These are phyloP conservation scores for Ianthella basta DNA, from an alignment of 37 sponge, comb jelly and placozoan genomes.

Conservation along the genomic window DNA sequence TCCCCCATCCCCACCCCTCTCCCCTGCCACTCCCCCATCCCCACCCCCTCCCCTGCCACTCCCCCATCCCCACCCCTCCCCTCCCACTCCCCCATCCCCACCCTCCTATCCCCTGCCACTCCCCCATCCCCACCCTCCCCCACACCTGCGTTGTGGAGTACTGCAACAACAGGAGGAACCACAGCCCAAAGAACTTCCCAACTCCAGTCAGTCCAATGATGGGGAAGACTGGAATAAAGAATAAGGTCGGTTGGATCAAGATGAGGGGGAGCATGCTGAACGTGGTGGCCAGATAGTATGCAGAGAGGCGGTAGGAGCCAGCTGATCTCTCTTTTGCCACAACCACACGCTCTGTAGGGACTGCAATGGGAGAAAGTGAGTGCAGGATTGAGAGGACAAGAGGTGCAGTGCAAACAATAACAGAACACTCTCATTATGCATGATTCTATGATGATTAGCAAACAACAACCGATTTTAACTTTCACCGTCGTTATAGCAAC, in stretches of 20 bases:
- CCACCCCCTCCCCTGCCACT: too few relatives aligned
- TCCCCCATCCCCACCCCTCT: background rate
- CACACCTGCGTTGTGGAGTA: conserved; percentile 48
- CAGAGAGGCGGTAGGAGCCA: conserved; percentile 74
- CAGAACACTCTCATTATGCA: too few relatives aligned
- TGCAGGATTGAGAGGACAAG: too few relatives aligned
- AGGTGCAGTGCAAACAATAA: too few relatives aligned
- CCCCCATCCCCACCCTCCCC: background rate
- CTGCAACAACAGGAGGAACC: conserved; percentile 40
- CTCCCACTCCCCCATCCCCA: too few relatives aligned
- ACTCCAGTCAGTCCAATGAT: conserved; percentile 45
- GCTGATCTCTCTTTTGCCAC: conserved; percentile 64
- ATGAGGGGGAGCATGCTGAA: conserved; percentile 69
- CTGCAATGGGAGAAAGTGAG: too few relatives aligned
- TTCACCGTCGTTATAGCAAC: too few relatives aligned
- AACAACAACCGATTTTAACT: too few relatives aligned
- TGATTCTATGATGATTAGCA: too few relatives aligned
- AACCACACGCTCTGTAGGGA: conserved; percentile 52
- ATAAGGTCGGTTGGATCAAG: conserved; percentile 49
- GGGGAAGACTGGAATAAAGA: conserved; percentile 45
- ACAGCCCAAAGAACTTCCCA: conserved; percentile 46
- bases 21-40: background rate
- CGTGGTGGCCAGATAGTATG: conserved; percentile 78
- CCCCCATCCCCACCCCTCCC: too few relatives aligned
- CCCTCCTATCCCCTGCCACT: background rate